A percentile compares a stretch with the other conserved stretches of the same genome.
These are phyloP conservation scores for Avahi laniger DNA, from an alignment of 2,797 vertebrate genomes.

Conservation along the genomic window DNA sequence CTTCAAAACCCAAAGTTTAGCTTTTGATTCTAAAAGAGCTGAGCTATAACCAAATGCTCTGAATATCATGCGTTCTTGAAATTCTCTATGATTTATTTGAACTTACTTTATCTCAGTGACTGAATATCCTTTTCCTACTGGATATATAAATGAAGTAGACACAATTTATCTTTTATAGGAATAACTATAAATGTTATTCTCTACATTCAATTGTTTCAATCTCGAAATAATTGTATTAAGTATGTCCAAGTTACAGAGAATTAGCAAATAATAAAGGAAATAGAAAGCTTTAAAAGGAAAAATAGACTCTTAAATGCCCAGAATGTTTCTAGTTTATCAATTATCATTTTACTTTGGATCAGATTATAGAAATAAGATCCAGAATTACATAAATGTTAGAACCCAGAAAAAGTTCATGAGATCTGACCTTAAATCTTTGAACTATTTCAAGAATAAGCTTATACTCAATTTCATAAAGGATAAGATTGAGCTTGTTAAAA, in stretches of 20 bases:
- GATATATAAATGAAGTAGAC: not conserved
- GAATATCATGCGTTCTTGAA: not conserved
- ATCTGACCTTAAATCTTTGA: slow-evolving; percentile 13
- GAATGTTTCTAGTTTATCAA: slow-evolving; percentile 17
- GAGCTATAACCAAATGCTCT: not conserved
- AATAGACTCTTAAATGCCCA: not conserved
- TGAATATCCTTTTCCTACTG: not conserved
- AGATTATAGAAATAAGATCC: slow-evolving; percentile 1
- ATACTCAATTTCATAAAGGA: slow-evolving; percentile 1
- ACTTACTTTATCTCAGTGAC: slow-evolving; percentile 3
- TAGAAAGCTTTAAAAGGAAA: not conserved
- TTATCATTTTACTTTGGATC: slow-evolving; percentile 25
- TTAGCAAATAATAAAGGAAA: slow-evolving; percentile 6
- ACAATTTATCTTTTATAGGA: not conserved
- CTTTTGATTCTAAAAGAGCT: slow-evolving; percentile 34
- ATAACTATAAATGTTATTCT: not conserved
- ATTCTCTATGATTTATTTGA: not conserved
- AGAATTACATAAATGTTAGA: slow-evolving; percentile 28
- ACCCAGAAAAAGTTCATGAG: not conserved
- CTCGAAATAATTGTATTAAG: not conserved
- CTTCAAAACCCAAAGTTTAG: slow-evolving; percentile 52
- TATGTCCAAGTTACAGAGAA: not conserved
- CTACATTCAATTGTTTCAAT: not conserved
- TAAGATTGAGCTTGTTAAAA: not conserved
- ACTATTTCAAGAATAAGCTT: slow-evolving; percentile 6